Percentiles rank a stretch among this genome's conserved stretches.
phyloP scores from a whole-genome alignment of 1,140 invertebrate genomes.

The Drosophila sucinea region DNA sequence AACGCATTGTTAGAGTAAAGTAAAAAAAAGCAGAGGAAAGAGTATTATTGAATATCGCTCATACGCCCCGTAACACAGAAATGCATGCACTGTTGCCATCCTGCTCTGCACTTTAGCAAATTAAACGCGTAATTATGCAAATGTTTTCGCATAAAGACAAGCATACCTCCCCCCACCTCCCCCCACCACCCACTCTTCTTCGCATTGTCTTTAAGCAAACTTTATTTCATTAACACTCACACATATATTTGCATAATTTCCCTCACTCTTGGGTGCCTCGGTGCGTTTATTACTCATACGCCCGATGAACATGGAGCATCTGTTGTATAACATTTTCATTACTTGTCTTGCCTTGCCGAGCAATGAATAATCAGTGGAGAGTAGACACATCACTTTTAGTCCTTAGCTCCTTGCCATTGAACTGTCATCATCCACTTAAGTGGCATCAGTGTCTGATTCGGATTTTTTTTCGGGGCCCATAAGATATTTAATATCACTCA shows the following conservation, averaged over 20 bases:
- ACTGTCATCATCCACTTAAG: conserved; percentile 7
- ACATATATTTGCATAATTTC: conserved; percentile 73
- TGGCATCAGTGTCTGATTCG: conserved; percentile 8
- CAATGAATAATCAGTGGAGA: conserved; percentile 70
- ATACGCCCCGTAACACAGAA: conserved; percentile 52
- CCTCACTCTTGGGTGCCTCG: conserved; percentile 25
- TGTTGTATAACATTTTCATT: conserved; percentile 78
- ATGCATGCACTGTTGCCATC: conserved; percentile 33
- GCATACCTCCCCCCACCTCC: conserved; percentile 43
- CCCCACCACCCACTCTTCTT: not conserved
- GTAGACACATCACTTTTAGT: not conserved
- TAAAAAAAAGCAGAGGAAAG: too few species aligned
- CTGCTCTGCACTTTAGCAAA: conserved; percentile 72
- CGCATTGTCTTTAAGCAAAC: conserved; percentile 55
- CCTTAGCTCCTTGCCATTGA: not conserved
- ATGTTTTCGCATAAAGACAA: conserved; percentile 74
- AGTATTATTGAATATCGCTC: conserved; percentile 53
- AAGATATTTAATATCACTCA: conserved; percentile 26
- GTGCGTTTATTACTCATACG: conserved; percentile 78
- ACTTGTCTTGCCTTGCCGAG: conserved; percentile 39
- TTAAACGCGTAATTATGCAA: conserved; percentile 81
- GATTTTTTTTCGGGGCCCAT: not conserved
- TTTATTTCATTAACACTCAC: conserved; percentile 77
- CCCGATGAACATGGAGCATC: conserved; percentile 56
- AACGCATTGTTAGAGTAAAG: conserved; percentile 39